phyloP scores from a whole-genome alignment of 64 coral and sea anemone genomes.

The Montipora cactus region DNA sequence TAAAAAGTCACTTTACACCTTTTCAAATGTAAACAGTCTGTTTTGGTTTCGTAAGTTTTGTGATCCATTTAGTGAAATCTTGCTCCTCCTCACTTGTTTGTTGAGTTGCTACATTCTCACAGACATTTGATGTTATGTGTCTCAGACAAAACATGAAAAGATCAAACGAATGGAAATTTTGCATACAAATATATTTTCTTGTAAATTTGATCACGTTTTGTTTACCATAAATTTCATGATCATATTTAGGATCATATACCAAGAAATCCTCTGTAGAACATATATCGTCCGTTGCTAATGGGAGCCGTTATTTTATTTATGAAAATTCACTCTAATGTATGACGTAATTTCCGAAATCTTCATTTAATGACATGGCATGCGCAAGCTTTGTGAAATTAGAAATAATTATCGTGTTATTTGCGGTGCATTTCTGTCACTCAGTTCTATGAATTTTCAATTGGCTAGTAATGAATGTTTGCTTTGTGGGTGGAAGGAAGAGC shows the following conservation, averaged over 20 bases:
- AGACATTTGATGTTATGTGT: no score
- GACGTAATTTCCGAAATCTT: constrained; percentile 21
- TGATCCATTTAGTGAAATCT: background rate
- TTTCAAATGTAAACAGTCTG: background rate
- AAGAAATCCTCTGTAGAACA: background rate
- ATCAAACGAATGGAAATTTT: no score
- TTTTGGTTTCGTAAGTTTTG: background rate
- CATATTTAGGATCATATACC: background rate
- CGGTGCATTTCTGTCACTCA: constrained; percentile 24
- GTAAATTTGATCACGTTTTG: background rate
- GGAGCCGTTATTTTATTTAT: background rate
- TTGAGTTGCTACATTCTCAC: no score
- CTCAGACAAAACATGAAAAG: no score
- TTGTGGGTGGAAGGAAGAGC: constrained; percentile 3
- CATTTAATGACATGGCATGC: background rate
- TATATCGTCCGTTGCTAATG: background rate
- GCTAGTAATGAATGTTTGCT: constrained; percentile 44
- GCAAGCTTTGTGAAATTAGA: constrained; percentile 14
- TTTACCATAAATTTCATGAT: background rate
- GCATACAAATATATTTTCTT: no score
- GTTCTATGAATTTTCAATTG: constrained; percentile 49
- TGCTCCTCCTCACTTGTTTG: background rate
- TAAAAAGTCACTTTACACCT: background rate
- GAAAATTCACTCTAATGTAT: background rate
- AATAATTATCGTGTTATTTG: constrained; percentile 33